Evolutionary conservation across 2,113 vertebrate species (phyloP).

Genomic region (Ornithorhynchus anatinus): DNA sequence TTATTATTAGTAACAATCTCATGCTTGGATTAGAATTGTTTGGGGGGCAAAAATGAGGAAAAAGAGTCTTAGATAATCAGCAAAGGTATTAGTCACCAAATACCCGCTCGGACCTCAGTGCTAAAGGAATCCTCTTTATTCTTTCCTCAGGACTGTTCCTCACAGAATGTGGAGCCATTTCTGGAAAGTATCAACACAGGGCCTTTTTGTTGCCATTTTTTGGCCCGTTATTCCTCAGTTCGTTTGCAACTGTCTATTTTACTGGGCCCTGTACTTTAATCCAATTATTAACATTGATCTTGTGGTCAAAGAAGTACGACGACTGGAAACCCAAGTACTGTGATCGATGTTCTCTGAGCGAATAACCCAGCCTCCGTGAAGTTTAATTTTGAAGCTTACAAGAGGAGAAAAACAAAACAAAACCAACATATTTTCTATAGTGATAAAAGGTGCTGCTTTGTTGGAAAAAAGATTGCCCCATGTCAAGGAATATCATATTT

Average conservation of each 20-base stretch:
- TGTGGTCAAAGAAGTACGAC: slow-evolving; percentile 87
- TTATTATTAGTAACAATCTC: too few species aligned
- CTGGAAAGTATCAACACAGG: slow-evolving; percentile 87
- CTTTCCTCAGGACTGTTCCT: slow-evolving; percentile 79
- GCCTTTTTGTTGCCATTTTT: slow-evolving; percentile 84
- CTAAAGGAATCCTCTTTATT: slow-evolving; percentile 24
- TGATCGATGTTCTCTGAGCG: slow-evolving; percentile 37
- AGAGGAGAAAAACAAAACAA: not conserved
- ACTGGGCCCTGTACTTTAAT: slow-evolving; percentile 93
- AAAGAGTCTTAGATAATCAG: too few species aligned
- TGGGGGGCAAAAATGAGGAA: too few species aligned
- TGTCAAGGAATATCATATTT: slow-evolving; percentile 23
- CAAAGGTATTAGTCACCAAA: accelerated
- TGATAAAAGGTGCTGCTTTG: slow-evolving; percentile 30
- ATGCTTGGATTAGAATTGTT: too few species aligned
- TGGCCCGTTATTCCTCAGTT: slow-evolving; percentile 94
- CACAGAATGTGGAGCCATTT: slow-evolving; percentile 87
- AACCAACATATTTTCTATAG: slow-evolving; percentile 2
- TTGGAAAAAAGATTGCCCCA: not conserved
- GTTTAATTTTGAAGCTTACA: slow-evolving; percentile 4
- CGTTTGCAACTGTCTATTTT: slow-evolving; percentile 92
- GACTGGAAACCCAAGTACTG: slow-evolving; percentile 80
- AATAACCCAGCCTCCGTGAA: not conserved
- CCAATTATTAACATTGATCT: slow-evolving; percentile 91
- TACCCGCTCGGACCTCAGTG: accelerated